phyloP scores from a whole-genome alignment of 1,140 invertebrate genomes.

The Aphis craccivora region DNA sequence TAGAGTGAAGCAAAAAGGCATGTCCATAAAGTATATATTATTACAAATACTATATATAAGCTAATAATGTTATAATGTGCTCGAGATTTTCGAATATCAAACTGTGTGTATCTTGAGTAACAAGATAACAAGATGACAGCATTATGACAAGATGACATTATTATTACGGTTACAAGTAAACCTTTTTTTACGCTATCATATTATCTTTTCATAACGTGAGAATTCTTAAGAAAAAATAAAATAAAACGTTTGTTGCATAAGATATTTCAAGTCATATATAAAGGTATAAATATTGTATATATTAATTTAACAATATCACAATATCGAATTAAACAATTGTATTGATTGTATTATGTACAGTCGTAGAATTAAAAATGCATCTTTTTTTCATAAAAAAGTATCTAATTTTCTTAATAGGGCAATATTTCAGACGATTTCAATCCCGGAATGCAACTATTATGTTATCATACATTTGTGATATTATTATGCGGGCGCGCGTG shows the following conservation, averaged over 20 bases:
- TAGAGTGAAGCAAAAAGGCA: background rate
- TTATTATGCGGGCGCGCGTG: background rate
- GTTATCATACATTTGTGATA: background rate
- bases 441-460: background rate
- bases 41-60: background rate
- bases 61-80: background rate
- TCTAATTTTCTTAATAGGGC: background rate
- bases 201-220: background rate
- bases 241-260: background rate
- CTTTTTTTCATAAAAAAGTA: background rate
- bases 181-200: background rate
- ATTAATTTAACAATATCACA: background rate
- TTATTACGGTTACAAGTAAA: background rate
- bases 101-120: background rate
- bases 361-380: background rate
- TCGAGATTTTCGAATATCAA: background rate
- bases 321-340: background rate
- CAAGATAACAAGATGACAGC: background rate
- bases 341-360: background rate
- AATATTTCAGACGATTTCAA: background rate
- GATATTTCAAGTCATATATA: background rate
- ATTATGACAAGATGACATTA: constrained; percentile 2
- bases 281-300: background rate
- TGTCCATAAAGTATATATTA: background rate
- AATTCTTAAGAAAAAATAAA: background rate